Conservation (phyloP, 2,888 invertebrate species). For the Tiphia femorata region DNA sequence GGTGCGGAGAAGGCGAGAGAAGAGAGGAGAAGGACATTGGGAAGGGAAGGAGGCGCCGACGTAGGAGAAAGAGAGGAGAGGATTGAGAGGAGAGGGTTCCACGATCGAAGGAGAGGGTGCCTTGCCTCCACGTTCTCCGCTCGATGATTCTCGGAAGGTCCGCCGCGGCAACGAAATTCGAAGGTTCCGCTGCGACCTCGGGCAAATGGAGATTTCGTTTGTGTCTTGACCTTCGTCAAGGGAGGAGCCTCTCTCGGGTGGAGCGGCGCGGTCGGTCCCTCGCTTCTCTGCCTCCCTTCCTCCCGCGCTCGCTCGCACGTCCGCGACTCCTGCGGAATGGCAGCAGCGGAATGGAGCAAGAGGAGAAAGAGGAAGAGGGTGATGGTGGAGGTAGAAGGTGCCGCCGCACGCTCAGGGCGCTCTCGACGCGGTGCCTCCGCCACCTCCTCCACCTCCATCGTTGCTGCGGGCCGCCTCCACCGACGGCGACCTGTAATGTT, state of each 20-base stretch:
- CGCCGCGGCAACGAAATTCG: constrained; percentile 40
- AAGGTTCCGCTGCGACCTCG: constrained; percentile 49
- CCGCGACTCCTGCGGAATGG: neutral
- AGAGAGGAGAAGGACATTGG: constrained; percentile 44
- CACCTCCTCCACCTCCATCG: constrained; percentile 3
- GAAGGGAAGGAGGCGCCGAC: constrained; percentile 9
- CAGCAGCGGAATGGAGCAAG: constrained; percentile 13
- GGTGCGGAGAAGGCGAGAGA: constrained; percentile 26
- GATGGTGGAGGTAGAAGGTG: neutral
- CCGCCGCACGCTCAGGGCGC: no score
- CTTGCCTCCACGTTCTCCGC: constrained; percentile 21
- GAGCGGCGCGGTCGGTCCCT: constrained; percentile 7
- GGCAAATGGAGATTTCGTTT: constrained; percentile 51
- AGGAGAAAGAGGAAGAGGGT: neutral
- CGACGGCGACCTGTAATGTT: constrained; percentile 29
- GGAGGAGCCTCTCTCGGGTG: constrained; percentile 55
- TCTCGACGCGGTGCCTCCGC: constrained; percentile 9
- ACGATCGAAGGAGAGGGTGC: constrained; percentile 29
- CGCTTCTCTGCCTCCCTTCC: neutral
- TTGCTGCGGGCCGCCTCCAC: constrained; percentile 27
- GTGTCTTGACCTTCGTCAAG: constrained; percentile 65
- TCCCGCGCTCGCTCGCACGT: no score
- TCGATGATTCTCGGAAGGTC: constrained; percentile 46
- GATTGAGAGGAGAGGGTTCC: constrained; percentile 11
- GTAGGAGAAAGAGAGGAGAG: constrained; percentile 3